A percentile compares a stretch with the other conserved stretches of the same genome.
phyloP scores from a whole-genome alignment of 2,797 vertebrate species.

The Chrysocyon brachyurus region DNA sequence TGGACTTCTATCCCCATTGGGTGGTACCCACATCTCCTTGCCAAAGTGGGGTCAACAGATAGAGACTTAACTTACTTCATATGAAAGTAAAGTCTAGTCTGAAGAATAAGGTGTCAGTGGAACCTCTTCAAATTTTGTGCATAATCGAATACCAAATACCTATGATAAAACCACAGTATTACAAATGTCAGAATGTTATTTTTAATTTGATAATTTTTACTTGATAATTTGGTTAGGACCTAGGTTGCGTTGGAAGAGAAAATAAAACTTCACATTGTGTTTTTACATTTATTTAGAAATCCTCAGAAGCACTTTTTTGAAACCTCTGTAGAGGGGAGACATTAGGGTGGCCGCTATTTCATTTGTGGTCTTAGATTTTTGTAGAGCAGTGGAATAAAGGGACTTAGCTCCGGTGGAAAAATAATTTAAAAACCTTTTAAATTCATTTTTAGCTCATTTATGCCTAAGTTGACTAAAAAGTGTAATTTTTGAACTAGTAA shows the following conservation, averaged over 20 bases:
- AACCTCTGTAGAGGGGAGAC: background rate
- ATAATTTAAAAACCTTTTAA: background rate
- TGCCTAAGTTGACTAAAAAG: background rate
- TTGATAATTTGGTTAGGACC: background rate
- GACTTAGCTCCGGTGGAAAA: background rate
- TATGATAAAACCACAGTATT: slow-evolving; percentile 19
- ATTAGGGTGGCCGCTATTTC: slow-evolving; percentile 1
- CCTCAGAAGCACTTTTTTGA: background rate
- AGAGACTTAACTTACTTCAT: background rate
- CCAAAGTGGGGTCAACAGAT: background rate
- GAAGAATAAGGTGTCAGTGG: background rate
- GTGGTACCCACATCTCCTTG: background rate
- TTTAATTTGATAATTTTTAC: slow-evolving; percentile 46
- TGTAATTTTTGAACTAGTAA: slow-evolving; percentile 1
- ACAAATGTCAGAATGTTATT: background rate
- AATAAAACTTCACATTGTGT: background rate
- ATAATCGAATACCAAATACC: background rate
- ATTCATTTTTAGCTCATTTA: slow-evolving; percentile 57
- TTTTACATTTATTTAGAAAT: slow-evolving; percentile 53
- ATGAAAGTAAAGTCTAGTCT: background rate
- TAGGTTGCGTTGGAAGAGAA: background rate
- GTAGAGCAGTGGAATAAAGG: background rate
- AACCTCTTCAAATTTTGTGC: slow-evolving; percentile 22
- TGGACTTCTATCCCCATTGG: background rate
- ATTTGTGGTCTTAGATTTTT: background rate